These are phyloP conservation scores for Drosophila punjabiensis DNA, from an alignment of 1,140 invertebrate species.

Conservation along the genomic window DNA sequence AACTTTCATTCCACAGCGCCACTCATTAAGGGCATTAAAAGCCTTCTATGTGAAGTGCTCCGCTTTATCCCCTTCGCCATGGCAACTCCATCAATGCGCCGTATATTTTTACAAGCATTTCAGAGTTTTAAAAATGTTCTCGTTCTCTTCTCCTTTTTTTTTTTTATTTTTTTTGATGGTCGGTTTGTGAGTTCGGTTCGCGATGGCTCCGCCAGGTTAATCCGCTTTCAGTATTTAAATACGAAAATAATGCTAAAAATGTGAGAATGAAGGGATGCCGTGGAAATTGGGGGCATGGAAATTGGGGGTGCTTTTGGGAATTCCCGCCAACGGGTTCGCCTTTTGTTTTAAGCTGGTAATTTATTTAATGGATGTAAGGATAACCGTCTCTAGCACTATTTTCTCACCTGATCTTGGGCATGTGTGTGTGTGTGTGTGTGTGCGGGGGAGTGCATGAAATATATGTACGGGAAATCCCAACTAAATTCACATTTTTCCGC, in stretches of 20 bases:
- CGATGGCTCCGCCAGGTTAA: conserved; percentile 59
- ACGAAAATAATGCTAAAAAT: conserved; percentile 75
- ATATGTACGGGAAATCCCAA: conserved; percentile 65
- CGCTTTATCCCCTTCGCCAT: conserved; percentile 54
- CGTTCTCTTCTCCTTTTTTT: conserved; percentile 10
- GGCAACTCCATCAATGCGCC: conserved; percentile 74
- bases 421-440: conserved; percentile 11
- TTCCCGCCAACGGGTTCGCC: conserved; percentile 18
- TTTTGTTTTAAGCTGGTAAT: conserved; percentile 55
- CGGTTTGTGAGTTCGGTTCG: conserved; percentile 14
- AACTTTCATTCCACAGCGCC: conserved; percentile 45
- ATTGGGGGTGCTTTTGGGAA: conserved; percentile 14
- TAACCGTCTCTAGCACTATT: conserved; percentile 39
- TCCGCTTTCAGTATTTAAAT: conserved; percentile 83
- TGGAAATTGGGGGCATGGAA: not conserved
- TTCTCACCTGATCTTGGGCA: conserved; percentile 41
- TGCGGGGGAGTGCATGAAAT: conserved; percentile 5
- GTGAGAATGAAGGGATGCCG: conserved; percentile 10
- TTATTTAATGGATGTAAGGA: conserved; percentile 67
- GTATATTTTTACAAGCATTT: conserved; percentile 69
- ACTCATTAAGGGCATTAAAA: conserved; percentile 80
- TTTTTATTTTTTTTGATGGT: conserved; percentile 9
- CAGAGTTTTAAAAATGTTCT: conserved; percentile 43
- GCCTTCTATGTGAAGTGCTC: conserved; percentile 64
- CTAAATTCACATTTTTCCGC: conserved; percentile 75